Base-by-base conservation (phyloP, 2,797 vertebrate species). In the Adelosebastes latens region DNA sequence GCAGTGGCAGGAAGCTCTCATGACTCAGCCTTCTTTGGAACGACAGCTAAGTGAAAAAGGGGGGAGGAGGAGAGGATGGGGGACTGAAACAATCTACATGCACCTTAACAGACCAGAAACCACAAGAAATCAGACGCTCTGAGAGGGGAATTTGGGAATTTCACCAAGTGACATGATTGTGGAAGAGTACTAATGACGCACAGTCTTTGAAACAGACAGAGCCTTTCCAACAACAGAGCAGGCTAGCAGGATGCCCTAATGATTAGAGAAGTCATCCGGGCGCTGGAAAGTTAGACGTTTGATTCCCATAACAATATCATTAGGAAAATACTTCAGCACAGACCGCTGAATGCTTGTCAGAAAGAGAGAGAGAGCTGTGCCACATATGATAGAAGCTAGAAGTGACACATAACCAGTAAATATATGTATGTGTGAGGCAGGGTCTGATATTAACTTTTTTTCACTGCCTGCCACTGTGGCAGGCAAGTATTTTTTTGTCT, bases 1-100 rank as follows among this genome's bases (percentile, higher is more conserved):
- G 83, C 88, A 55, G 84, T 85, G 75, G 87, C 91, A 93, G 93
- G 92, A 93, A 93, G 91, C 86, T 69, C 80, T 79, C 80, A 81
- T 94, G 93, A 94, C 90, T 92, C 92, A 94, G 88, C 66, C 86
- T 94, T 93, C 93, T 88, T 63, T 82, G 89, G 91, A 93, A 93
- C 77, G 18, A 75, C 80, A 81, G 82, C 58, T 27, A 71, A 81
- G 81, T 80, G 61, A 85, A 82, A 84, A 81, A 46, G 52, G 71
- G 74, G 53, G 76, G 66, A 36, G 71, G 79, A 34, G 14, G 34
- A 52, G 36, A 39, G 2, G 24, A 55, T 11, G 34, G 34, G 75
- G 24, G 77, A 46, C 36, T 68, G 78, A 66, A 81, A 63, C 71
- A 62, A 78, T 66, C 63, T 60, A 34, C 42, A 62, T 25, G 32